Conservation (phyloP, 2,113 vertebrate genomes). For the Hydropotes inermis region DNA sequence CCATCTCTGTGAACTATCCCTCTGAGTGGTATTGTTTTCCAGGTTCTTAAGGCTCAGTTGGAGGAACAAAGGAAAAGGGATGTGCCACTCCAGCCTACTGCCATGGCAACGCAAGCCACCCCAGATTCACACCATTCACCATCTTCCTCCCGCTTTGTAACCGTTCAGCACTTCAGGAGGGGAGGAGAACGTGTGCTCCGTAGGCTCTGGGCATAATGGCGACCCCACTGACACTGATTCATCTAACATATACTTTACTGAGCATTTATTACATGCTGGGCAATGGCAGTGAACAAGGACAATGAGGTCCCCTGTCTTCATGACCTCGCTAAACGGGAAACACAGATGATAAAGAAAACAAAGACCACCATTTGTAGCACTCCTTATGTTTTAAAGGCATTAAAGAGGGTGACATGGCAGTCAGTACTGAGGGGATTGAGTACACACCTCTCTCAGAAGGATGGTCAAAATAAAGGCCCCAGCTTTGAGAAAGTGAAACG, state of each 20-base stretch:
- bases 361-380: background rate
- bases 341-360: background rate
- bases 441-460: accelerated
- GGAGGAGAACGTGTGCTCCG: background rate
- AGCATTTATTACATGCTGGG: background rate
- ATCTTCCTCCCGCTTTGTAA: background rate
- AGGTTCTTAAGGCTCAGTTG: background rate
- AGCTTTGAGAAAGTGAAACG: background rate
- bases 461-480: background rate
- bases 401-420: background rate
- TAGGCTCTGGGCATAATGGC: background rate
- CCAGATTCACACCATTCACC: background rate
- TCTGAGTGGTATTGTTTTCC: background rate
- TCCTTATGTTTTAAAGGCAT: background rate
- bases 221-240: background rate
- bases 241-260: background rate
- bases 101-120: background rate
- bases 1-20: conserved; percentile 40
- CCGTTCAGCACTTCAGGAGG: background rate
- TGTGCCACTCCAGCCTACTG: background rate
- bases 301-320: background rate
- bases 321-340: background rate
- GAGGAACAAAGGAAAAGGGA: background rate
- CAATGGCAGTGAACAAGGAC: background rate
- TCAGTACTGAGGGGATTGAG: background rate